phyloP scores from a whole-genome alignment of 2,888 invertebrate genomes.

The Lagria hirta region DNA sequence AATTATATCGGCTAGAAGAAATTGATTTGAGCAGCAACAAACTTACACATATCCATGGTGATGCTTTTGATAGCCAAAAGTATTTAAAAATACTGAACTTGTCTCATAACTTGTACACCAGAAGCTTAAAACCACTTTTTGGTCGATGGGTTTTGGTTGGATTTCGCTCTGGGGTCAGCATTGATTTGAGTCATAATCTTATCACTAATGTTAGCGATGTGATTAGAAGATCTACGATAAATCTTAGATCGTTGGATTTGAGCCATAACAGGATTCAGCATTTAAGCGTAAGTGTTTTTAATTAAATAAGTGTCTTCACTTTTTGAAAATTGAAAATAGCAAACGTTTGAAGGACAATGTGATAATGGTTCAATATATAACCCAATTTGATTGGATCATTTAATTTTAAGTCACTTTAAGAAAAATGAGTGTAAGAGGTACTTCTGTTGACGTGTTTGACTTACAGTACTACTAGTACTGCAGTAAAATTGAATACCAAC shows the following conservation, averaged over 20 bases:
- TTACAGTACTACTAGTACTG: too few relatives aligned
- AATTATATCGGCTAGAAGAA: conserved; percentile 58
- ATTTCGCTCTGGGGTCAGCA: too few relatives aligned
- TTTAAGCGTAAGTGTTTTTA: conserved; percentile 57
- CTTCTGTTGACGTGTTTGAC: too few relatives aligned
- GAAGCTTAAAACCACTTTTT: conserved; percentile 31
- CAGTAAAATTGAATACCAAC: too few relatives aligned
- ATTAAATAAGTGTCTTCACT: neutral
- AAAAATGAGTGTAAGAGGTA: too few relatives aligned
- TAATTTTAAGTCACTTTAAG: too few relatives aligned
- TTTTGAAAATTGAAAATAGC: too few relatives aligned
- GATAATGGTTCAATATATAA: too few relatives aligned
- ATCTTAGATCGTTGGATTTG: conserved; percentile 57
- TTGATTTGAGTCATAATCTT: conserved; percentile 37
- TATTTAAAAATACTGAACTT: conserved; percentile 29
- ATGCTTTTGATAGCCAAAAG: conserved; percentile 49
- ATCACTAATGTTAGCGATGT: conserved; percentile 19
- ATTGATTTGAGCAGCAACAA: conserved; percentile 68
- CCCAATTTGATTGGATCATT: too few relatives aligned
- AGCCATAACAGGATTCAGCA: conserved; percentile 61
- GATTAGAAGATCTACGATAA: conserved; percentile 23
- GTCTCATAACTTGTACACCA: conserved; percentile 33
- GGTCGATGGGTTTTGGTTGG: conserved; percentile 26
- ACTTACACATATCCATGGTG: conserved; percentile 61
- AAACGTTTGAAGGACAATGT: too few relatives aligned